These are phyloP conservation scores for Capreolus pygargus DNA, from an alignment of 2,113 vertebrate species.

Conservation along the genomic window DNA sequence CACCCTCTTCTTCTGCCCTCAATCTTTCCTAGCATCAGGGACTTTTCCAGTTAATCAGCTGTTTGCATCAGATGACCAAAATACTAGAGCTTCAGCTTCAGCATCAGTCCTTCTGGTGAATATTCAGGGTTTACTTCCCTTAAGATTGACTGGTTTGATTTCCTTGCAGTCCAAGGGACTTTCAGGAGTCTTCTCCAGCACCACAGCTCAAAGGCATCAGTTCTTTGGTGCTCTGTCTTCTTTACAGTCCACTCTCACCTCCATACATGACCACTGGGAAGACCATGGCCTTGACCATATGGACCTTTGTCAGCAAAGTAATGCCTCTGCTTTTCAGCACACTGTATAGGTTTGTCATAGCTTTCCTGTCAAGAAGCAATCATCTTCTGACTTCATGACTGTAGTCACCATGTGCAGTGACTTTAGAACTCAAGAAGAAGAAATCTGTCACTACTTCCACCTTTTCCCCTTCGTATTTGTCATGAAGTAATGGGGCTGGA, in stretches of 20 bases:
- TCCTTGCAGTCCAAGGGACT: not conserved
- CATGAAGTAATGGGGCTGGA: not conserved
- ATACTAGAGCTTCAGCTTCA: not conserved
- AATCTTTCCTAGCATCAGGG: not conserved
- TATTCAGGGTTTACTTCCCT: not conserved
- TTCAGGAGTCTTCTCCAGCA: not conserved
- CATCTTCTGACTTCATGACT: not conserved
- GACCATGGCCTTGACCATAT: not conserved
- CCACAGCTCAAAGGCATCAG: not conserved
- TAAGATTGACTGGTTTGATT: not conserved
- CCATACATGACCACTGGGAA: not conserved
- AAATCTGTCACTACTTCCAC: not conserved
- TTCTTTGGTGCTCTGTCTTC: not conserved
- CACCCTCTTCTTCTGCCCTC: not conserved
- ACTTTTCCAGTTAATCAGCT: not conserved
- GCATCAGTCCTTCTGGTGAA: not conserved
- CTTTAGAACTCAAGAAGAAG: not conserved
- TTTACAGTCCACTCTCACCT: not conserved
- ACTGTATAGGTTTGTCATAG: not conserved
- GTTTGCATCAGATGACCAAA: not conserved
- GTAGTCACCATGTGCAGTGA: not conserved
- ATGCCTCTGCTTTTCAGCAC: not conserved
- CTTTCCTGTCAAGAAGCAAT: not conserved
- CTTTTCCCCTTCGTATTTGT: not conserved
- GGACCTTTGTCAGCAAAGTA: not conserved